These are phyloP conservation scores for Agrotis exclamationis DNA, from an alignment of 2,888 invertebrate genomes.

Conservation along the genomic window DNA sequence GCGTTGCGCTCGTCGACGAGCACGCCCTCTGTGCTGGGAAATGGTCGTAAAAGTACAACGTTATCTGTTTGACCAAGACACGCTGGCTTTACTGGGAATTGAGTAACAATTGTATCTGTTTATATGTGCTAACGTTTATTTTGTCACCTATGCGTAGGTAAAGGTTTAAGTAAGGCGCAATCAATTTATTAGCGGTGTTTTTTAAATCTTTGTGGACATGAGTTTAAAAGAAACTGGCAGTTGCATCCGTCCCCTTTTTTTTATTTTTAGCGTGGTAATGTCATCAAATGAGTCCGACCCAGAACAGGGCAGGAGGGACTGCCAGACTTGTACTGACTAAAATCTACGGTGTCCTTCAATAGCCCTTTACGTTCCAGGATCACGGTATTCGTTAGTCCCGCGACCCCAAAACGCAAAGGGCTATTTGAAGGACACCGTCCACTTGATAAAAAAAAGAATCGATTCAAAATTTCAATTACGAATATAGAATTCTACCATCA, in stretches of 20 bases:
- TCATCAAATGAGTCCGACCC: too few relatives aligned
- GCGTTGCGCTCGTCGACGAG: slow-evolving; percentile 63
- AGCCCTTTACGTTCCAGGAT: too few relatives aligned
- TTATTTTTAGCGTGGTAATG: too few relatives aligned
- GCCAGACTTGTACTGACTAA: too few relatives aligned
- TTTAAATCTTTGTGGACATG: not conserved
- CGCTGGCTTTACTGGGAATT: slow-evolving; percentile 30
- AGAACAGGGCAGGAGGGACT: too few relatives aligned
- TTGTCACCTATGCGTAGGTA: not conserved
- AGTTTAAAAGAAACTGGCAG: not conserved
- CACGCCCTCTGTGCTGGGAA: slow-evolving; percentile 59
- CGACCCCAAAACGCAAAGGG: too few relatives aligned
- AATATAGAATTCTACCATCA: not conserved
- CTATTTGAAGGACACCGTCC: too few relatives aligned
- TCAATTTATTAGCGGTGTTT: not conserved
- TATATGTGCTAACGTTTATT: slow-evolving; percentile 4
- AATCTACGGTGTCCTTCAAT: too few relatives aligned
- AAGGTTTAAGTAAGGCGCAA: not conserved
- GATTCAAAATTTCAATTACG: slow-evolving; percentile 12
- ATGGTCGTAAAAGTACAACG: slow-evolving; percentile 60
- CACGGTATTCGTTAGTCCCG: too few relatives aligned
- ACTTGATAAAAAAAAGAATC: not conserved
- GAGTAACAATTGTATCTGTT: slow-evolving; percentile 17
- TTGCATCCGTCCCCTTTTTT: too few relatives aligned
- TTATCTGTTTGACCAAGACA: slow-evolving; percentile 54